Conservation (phyloP, 2,888 invertebrate genomes). For the Cinara cedri region DNA sequence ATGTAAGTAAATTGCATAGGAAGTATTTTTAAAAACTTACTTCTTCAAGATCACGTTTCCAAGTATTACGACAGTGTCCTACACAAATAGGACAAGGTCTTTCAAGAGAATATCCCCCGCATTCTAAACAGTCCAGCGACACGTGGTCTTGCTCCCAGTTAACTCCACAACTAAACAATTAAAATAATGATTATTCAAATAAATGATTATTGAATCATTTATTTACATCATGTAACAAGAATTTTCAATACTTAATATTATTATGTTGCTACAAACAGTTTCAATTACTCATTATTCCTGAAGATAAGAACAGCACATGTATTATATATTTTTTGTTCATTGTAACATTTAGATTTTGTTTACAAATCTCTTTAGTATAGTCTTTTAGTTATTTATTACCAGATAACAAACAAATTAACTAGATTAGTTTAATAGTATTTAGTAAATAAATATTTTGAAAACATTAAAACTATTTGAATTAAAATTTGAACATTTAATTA, state of each 20-base stretch:
- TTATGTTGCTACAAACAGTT: not conserved
- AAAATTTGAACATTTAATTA: no score
- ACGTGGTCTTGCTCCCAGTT: constrained; percentile 81
- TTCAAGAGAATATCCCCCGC: constrained; percentile 78
- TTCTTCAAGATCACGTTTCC: constrained; percentile 80
- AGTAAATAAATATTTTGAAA: no score
- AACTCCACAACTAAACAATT: constrained; percentile 71
- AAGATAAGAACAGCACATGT: no score
- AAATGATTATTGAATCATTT: not conserved
- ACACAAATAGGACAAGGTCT: constrained; percentile 79
- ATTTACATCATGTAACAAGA: not conserved
- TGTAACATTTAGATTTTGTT: no score
- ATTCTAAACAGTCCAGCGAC: constrained; percentile 78
- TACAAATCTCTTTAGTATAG: no score
- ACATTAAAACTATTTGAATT: no score
- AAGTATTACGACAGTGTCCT: constrained; percentile 73
- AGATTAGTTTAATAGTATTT: no score
- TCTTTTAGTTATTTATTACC: no score
- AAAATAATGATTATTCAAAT: not conserved
- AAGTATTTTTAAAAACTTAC: constrained; percentile 65
- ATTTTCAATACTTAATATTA: not conserved
- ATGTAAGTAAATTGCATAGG: not conserved
- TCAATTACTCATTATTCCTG: not conserved
- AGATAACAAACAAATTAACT: no score
- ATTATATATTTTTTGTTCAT: no score